Evolutionary conservation across 1,140 invertebrate species (phyloP), one percentile per base, ranked within the genome.

Genomic region (Heliconius congener): DNA sequence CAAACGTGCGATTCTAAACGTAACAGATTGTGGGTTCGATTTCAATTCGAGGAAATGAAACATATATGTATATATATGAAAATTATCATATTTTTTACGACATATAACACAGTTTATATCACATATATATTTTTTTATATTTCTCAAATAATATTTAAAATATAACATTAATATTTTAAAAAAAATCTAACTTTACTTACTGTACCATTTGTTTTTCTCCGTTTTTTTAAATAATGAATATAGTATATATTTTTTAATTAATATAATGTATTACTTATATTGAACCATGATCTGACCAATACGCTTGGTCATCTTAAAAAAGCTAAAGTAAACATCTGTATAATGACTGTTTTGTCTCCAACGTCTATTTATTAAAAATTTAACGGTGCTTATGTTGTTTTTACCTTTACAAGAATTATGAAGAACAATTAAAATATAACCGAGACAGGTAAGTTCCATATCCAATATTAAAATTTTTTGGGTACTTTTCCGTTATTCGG

Each of bases 231-330:
- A 23, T 57, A 66, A 57, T 23, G 0, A 23, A 23, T n/a, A 57
- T 57, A 57, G 6, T 3, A n/a, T 11, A 8, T 27, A 11, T 60
- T 60, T 60, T 2, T 30, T 30, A 30, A 30, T 2, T 27, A 60
- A 27, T 66, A 27, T 16, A 66, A 13, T 5, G 27, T 16, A 72
- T 72, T 39, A 39, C 4, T 72, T 39, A 9, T 42, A 72, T 39
- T 39, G 11, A 71, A 76, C 66, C 74, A 71, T 76, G 74, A 76
- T 76, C 74, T 76, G 74, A 76, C 74, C 74, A 76, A 60, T 19
- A 1, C 23, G 66, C 11, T 3, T 55, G 1, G n/a, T n/a, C 52
- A 55, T 57, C 55, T 76, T 76, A 60, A 11, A 27, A 66, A 66
- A 46, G 60, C 37, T n/a, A 76, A 76, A 76, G 34, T 76, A 66